A percentile compares a stretch with the other conserved stretches of the same genome.
Conservation (phyloP, 1,140 invertebrate genomes). For the Augochlora pura region DNA sequence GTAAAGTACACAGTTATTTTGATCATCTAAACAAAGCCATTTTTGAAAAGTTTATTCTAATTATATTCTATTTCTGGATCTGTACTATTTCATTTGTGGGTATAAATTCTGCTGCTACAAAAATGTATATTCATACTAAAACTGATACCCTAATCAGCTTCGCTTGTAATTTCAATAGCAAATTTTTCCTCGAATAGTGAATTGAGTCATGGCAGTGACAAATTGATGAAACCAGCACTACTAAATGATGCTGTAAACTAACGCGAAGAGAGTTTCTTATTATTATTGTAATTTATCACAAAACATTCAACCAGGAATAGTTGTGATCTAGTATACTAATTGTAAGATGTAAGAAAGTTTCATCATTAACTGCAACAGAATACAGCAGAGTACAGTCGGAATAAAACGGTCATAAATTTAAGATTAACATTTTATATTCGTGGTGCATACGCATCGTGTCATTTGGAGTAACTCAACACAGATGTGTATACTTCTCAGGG, state of each 20-base stretch:
- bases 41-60: neutral
- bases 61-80: neutral
- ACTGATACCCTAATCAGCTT: neutral
- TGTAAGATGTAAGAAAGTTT: neutral
- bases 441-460: neutral
- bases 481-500: neutral
- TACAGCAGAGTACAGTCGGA: slow-evolving; percentile 18
- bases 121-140: neutral
- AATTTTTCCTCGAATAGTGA: neutral
- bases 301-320: slow-evolving; percentile 38
- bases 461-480: neutral
- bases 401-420: slow-evolving; percentile 27
- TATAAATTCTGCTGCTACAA: neutral
- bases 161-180: neutral
- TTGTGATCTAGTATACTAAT: slow-evolving; percentile 2
- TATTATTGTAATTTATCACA: slow-evolving; percentile 11
- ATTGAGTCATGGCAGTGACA: slow-evolving; percentile 46
- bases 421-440: neutral
- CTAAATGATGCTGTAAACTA: neutral
- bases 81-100: neutral
- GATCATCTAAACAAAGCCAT: neutral
- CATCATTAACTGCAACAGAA: neutral
- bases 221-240: neutral
- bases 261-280: neutral
- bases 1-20: neutral